A percentile compares a stretch with the other conserved stretches of the same genome.
phyloP scores from a whole-genome alignment of 2,888 invertebrate species.

The Agonopterix alstromeriana region DNA sequence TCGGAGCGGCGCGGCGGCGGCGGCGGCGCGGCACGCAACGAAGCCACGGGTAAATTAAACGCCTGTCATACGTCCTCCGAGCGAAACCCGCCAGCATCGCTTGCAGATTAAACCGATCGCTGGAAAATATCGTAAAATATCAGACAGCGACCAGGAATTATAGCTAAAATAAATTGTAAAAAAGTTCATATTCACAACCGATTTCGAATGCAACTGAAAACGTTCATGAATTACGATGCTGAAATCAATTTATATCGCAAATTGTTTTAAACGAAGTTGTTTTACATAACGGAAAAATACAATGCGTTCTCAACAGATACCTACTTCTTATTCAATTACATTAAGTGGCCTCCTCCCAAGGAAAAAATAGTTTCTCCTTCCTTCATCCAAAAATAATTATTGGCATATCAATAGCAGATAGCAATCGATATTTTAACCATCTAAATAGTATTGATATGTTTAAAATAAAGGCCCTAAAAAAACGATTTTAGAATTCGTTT shows the following conservation, averaged over 20 bases:
- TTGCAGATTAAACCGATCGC: slow-evolving; percentile 40
- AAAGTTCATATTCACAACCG: slow-evolving; percentile 3
- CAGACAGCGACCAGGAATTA: slow-evolving; percentile 4
- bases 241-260: slow-evolving; percentile 1
- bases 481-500: no score
- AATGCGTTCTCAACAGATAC: no score
- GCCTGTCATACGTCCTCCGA: slow-evolving; percentile 53
- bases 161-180: slow-evolving; percentile 4
- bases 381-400: no score
- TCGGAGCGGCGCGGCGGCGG: slow-evolving; percentile 9
- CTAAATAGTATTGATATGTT: no score
- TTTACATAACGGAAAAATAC: no score
- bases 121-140: slow-evolving; percentile 16
- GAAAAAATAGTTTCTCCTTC: no score
- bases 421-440: no score
- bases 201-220: slow-evolving; percentile 7
- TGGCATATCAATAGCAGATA: no score
- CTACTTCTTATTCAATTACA: no score
- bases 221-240: slow-evolving; percentile 3
- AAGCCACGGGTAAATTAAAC: slow-evolving; percentile 56
- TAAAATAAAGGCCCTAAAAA: no score
- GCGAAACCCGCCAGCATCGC: slow-evolving; percentile 32
- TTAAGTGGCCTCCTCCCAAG: no score
- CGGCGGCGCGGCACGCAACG: slow-evolving; percentile 38
- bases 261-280: no score